A percentile compares a stretch with the other conserved stretches of the same genome.
Conservation (phyloP, 2,888 invertebrate genomes). For the Azorinus chamasolen region DNA sequence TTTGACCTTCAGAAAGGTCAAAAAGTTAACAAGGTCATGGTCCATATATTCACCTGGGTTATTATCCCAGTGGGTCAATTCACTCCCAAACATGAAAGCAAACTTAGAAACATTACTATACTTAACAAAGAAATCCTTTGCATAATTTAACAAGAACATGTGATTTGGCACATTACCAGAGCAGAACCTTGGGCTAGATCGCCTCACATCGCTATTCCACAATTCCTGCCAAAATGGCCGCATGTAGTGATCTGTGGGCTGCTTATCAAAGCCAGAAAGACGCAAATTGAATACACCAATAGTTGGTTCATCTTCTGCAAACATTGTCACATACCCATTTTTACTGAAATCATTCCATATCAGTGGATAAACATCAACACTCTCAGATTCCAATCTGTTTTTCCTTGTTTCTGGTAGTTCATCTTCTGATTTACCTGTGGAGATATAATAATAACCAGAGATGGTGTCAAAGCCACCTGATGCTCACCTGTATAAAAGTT, state of each 20-base stretch:
- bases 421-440: slow-evolving; percentile 71
- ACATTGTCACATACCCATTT: slow-evolving; percentile 83
- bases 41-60: slow-evolving; percentile 82
- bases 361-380: slow-evolving; percentile 78
- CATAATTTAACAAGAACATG: slow-evolving; percentile 78
- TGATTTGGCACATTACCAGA: slow-evolving; percentile 80
- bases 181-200: slow-evolving; percentile 72
- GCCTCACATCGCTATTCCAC: slow-evolving; percentile 68
- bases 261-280: slow-evolving; percentile 81
- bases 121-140: slow-evolving; percentile 79
- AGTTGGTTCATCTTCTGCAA: slow-evolving; percentile 83
- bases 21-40: slow-evolving; percentile 74
- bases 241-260: slow-evolving; percentile 85
- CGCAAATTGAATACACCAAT: slow-evolving; percentile 82
- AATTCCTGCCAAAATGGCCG: slow-evolving; percentile 83
- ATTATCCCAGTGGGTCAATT: slow-evolving; percentile 81
- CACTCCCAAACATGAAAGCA: slow-evolving; percentile 78
- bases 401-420: slow-evolving; percentile 76
- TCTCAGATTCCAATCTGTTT: slow-evolving; percentile 59
- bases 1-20: slow-evolving; percentile 66
- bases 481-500: no score
- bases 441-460: background rate
- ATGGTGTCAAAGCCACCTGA: no score
- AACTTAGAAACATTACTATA: slow-evolving; percentile 81
- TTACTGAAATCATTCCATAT: slow-evolving; percentile 82